Evolutionary conservation across 1,140 invertebrate species (phyloP).

Genomic region (Coptotermes formosanus): DNA sequence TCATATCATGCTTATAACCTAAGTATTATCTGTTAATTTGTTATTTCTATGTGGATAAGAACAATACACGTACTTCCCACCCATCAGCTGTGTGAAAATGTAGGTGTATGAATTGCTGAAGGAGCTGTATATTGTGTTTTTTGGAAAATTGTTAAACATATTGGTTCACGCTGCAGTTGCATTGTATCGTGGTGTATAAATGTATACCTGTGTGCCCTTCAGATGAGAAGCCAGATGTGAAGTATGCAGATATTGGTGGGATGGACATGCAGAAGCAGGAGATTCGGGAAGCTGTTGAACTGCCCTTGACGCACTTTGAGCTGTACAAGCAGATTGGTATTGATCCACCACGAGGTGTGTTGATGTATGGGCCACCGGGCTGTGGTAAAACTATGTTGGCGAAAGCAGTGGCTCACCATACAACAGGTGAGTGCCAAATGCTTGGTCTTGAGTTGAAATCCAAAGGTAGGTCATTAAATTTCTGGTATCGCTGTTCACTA

Average conservation of each 20-base stretch:
- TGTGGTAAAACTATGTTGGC: constrained; percentile 99
- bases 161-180: neutral
- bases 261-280: constrained; percentile 99
- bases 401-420: constrained; percentile 97
- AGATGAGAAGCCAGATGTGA: constrained; percentile 98
- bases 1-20: no score
- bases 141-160: no score
- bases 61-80: no score
- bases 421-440: constrained; percentile 66
- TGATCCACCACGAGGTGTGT: constrained; percentile 93
- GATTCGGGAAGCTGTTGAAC: constrained; percentile 96
- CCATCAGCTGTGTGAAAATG: no score
- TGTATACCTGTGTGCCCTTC: constrained; percentile 20
- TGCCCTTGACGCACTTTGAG: constrained; percentile 97
- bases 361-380: constrained; percentile 98
- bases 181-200: constrained; percentile 31
- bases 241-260: constrained; percentile 97
- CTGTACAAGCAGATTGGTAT: constrained; percentile 99
- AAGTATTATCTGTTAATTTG: no score
- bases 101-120: no score
- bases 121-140: no score
- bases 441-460: no score
- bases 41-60: no score
- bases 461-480: no score
- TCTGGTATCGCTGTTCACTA: no score